Evolutionary conservation across 2,797 vertebrate species (phyloP).

Genomic region (Selene dorsalis): DNA sequence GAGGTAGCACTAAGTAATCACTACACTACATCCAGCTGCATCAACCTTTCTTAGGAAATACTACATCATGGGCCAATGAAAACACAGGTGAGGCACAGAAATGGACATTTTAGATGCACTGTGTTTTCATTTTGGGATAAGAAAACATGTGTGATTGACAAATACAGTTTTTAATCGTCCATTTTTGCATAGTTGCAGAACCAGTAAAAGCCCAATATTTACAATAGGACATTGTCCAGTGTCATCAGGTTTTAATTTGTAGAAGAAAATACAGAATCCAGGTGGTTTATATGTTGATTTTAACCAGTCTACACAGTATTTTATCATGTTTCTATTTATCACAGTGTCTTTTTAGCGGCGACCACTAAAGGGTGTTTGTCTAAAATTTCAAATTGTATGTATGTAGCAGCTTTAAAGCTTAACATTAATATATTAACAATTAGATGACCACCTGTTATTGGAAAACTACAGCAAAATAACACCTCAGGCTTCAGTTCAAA

Average conservation of each 20-base stretch:
- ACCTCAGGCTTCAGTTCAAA: not conserved
- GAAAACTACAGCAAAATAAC: not conserved
- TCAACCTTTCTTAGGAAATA: conserved; percentile 33
- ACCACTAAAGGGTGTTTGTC: not conserved
- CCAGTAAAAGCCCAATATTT: not conserved
- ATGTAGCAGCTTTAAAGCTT: not conserved
- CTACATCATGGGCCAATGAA: conserved; percentile 17
- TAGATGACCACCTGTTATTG: not conserved
- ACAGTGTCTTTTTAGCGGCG: not conserved
- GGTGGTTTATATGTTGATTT: not conserved
- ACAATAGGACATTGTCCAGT: too few species aligned
- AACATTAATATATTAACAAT: not conserved
- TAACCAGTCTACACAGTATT: not conserved
- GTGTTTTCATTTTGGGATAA: not conserved
- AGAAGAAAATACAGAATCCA: not conserved
- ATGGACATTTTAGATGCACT: not conserved
- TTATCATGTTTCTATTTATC: too few species aligned
- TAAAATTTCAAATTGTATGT: not conserved
- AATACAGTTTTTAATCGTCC: too few species aligned
- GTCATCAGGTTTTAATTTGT: not conserved
- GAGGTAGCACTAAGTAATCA: conserved; percentile 45
- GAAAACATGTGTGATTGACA: not conserved
- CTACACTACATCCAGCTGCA: conserved; percentile 39
- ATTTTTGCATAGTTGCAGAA: not conserved
- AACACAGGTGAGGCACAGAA: conserved; percentile 13